Evolutionary conservation across 2,797 vertebrate genomes (phyloP), one percentile per base, ranked within the genome.

Genomic region (Macropus fuliginosus): DNA sequence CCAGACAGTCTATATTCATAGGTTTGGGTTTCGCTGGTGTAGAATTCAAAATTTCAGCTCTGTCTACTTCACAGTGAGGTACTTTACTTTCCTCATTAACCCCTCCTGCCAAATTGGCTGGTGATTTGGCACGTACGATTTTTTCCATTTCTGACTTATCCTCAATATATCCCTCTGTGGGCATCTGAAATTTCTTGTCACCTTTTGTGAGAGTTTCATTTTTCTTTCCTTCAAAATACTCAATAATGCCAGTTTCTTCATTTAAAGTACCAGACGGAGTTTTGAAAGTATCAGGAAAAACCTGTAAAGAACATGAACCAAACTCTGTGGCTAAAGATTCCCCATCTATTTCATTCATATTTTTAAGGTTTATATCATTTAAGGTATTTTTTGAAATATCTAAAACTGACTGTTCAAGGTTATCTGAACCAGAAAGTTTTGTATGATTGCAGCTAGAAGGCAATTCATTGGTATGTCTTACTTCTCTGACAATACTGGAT

Each of bases 1-100:
- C 99, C 96, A 99, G 97, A 56, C 99, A 99, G 97, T 99, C 99
- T 98, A 99, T 99, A 93, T 98, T 98, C 97, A 99, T 97, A 92
- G 99, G 97, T 56, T 91, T 96, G 92, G 94, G 94, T 74, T 97
- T 98, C 91, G 92, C 34, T 93, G 97, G 93, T 11, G 14, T 0
- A 81, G 96, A 54, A 93, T 90, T 98, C 94, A 96, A 50, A 55
- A 96, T 95, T 91, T 98, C 98, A 34, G 56, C 91, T 98, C 94
- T 97, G 94, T 95, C 50, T 91, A 92, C 95, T 95, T 95, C 12
- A 40, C 74, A 34, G 18, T 46, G 52, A 40, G 21, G 4, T 55
- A 54, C 55, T 92, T 87, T 96, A 29, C 21, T 2, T 95, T 98
- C 97, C 96, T 97, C 97, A 96, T 95, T 97, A 95, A 54, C 28